Base-by-base conservation (phyloP, 2,797 vertebrate genomes). In the Syndactyla subalaris region DNA sequence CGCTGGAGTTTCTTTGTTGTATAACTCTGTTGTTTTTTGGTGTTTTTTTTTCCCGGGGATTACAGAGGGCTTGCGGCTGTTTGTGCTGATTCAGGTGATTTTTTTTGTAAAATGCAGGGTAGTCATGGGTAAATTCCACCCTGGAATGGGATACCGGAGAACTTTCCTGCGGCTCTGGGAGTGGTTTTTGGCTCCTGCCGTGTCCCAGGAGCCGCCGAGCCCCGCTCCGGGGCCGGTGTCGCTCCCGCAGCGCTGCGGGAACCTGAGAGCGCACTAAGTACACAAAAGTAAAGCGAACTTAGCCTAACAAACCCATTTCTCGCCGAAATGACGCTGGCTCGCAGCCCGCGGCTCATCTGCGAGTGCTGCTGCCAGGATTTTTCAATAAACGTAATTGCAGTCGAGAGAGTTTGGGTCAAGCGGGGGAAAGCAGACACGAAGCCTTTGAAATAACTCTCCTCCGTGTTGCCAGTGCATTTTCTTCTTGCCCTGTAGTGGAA, bases 1-100 rank as follows among this genome's bases (percentile, higher is more conserved):
- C 85, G 27, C 19, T 8, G 20, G 90, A 81, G 62, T 52, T 88
- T 67, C 92, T 92, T 95, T 91, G 92, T 95, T 94, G 92, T 95
- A 71, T 95, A 89, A 89, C 71, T 87, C 66, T 24, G 7, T 48
- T n/a, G 19, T 18, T 29, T 52, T 52, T 27, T 18, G 10, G 18
- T 54, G 11, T 5, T 9, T 14, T 55, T 36, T 39, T 30, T 9
- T 62, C 81, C 24, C 23, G 10, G 12, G 85, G 70, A n/a, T 92
- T 63, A 48, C 45, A 9, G 43, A n/a, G 12, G 27, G 14, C 26
- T 80, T 65, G 68, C 38, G 32, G 71, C 46, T 76, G 14, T 38
- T 87, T 36, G n/a, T 65, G 88, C 88, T 88, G 94, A 82, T 89
- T 85, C 92, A 30, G 68, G 46, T 57, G 27, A 9, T 18, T 24